These are phyloP conservation scores for Dendrocincla tyrannina DNA, from an alignment of 2,797 vertebrate genomes.

Conservation along the genomic window DNA sequence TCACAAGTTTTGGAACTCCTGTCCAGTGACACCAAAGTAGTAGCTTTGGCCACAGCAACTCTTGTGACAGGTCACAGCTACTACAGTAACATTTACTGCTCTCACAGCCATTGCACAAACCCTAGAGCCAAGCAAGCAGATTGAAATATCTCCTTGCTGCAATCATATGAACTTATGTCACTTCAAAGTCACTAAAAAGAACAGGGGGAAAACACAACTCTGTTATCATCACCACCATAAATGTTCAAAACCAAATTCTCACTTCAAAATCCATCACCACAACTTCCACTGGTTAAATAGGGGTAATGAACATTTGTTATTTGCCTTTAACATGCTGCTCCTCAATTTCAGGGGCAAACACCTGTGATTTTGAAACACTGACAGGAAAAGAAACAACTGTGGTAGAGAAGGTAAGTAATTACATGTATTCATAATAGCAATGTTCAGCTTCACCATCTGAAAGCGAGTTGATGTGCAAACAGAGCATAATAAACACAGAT, in stretches of 20 bases:
- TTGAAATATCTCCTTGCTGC: neutral
- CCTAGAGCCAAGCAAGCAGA: neutral
- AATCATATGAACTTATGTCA: neutral
- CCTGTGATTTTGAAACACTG: neutral
- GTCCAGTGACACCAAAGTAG: neutral
- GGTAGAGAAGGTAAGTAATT: neutral
- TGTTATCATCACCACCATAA: neutral
- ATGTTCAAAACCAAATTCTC: neutral
- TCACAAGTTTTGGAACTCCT: neutral
- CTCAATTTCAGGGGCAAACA: neutral
- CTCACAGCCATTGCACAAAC: neutral
- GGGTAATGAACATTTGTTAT: neutral
- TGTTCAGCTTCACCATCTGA: neutral
- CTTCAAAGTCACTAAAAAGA: neutral
- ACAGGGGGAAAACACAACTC: neutral
- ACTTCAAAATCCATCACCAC: neutral
- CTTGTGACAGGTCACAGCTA: neutral
- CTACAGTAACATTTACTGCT: neutral
- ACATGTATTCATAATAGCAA: neutral
- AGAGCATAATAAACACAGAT: neutral
- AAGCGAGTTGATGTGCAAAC: neutral
- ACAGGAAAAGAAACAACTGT: neutral
- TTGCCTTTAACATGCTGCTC: neutral
- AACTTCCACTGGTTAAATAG: neutral
- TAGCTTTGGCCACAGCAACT: neutral